phyloP scores from a whole-genome alignment of 2,888 invertebrate genomes.

The Blomia tropicalis region DNA sequence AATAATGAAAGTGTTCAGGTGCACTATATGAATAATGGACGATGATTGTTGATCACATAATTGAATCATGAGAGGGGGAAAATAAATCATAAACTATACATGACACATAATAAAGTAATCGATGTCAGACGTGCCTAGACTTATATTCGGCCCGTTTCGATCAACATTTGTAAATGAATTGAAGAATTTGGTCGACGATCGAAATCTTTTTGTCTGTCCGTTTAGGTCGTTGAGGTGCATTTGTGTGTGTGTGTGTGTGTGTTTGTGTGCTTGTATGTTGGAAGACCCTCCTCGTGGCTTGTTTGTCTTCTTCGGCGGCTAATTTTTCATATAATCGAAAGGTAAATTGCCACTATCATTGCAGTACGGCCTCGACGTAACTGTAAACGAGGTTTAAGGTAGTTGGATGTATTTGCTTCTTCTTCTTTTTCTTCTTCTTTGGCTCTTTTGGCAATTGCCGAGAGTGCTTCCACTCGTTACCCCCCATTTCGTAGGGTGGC shows the following conservation, averaged over 20 bases:
- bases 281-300: neutral
- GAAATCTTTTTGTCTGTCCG: neutral
- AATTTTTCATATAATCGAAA: slow-evolving; percentile 12
- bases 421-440: neutral
- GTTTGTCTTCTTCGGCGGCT: neutral
- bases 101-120: too few relatives aligned
- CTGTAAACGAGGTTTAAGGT: neutral
- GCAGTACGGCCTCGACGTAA: neutral
- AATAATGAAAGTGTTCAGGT: too few relatives aligned
- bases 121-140: too few relatives aligned
- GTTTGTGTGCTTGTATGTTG: too few relatives aligned
- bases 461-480: slow-evolving; percentile 1
- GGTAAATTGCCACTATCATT: neutral
- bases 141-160: neutral
- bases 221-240: neutral
- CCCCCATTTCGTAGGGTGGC: neutral
- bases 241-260: too few relatives aligned
- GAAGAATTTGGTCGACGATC: neutral
- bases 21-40: too few relatives aligned
- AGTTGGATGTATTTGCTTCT: too few relatives aligned
- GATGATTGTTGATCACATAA: too few relatives aligned
- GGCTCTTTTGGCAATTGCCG: neutral
- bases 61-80: too few relatives aligned
- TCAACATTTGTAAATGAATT: neutral
- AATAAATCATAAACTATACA: too few relatives aligned